Evolutionary conservation across 2,888 invertebrate genomes (phyloP).

Genomic region (Deroplatys truncata): DNA sequence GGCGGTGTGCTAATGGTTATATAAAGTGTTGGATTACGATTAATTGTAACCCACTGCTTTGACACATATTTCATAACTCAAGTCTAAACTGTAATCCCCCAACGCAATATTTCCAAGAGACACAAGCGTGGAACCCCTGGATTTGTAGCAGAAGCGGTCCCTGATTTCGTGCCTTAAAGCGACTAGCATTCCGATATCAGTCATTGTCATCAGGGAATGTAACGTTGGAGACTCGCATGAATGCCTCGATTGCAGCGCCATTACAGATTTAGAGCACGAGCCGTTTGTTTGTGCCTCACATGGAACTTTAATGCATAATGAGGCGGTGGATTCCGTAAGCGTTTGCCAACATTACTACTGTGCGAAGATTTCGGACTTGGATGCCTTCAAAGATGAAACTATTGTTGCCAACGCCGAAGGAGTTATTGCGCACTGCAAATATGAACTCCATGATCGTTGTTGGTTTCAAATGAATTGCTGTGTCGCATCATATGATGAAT

Average conservation of each 20-base stretch:
- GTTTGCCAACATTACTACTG: background rate
- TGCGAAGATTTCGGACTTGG: background rate
- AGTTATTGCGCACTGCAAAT: background rate
- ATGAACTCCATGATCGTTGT: too few relatives aligned
- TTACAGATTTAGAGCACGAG: too few relatives aligned
- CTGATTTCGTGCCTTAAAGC: background rate
- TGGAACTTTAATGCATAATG: too few relatives aligned
- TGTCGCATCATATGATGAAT: background rate
- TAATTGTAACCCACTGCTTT: too few relatives aligned
- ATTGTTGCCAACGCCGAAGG: background rate
- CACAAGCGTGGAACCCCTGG: too few relatives aligned
- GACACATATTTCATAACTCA: too few relatives aligned
- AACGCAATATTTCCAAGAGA: too few relatives aligned
- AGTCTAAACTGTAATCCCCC: too few relatives aligned
- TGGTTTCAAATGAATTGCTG: background rate
- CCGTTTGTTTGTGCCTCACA: too few relatives aligned
- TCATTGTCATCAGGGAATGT: background rate
- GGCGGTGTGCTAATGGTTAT: too few relatives aligned
- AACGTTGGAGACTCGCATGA: background rate
- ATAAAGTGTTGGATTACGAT: too few relatives aligned
- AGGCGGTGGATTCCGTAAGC: background rate
- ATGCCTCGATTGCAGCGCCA: background rate
- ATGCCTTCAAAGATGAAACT: background rate
- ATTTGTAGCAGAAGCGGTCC: too few relatives aligned
- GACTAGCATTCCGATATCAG: background rate